Conservation (phyloP, 2,797 vertebrate genomes). For the Eulemur rubriventer region DNA sequence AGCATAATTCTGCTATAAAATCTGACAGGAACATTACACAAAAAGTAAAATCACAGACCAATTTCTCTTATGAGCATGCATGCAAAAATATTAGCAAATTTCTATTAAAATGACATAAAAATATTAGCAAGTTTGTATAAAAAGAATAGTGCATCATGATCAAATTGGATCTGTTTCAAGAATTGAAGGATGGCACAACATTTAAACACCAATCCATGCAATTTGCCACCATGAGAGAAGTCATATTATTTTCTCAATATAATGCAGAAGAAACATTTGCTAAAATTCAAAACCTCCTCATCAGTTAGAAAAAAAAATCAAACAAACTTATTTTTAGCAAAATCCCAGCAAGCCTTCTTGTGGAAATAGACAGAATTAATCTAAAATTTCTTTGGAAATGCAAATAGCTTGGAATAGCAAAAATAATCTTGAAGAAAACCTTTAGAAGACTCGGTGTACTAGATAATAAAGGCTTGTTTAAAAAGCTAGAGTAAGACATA, state of each 20-base stretch:
- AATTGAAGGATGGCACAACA: background rate
- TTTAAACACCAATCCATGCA: background rate
- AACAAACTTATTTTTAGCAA: conserved; percentile 1
- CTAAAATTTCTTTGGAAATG: conserved; percentile 33
- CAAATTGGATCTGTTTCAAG: background rate
- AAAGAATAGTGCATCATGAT: background rate
- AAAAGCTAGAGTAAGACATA: background rate
- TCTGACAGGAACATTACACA: background rate
- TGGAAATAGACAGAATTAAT: conserved; percentile 10
- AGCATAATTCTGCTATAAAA: conserved; percentile 29
- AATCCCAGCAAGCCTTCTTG: background rate
- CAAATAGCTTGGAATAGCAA: conserved; percentile 11
- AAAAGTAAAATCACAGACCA: background rate
- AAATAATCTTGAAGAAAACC: conserved; percentile 30
- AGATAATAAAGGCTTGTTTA: background rate
- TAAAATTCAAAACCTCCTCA: conserved; percentile 18
- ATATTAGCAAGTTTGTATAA: background rate
- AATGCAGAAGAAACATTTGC: background rate
- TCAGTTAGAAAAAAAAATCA: background rate
- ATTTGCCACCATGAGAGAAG: background rate
- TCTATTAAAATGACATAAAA: background rate
- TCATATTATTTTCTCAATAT: background rate
- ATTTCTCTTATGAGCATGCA: background rate
- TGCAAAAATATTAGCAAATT: background rate
- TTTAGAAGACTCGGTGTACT: background rate